Evolutionary conservation across 1,140 invertebrate genomes (phyloP).

Genomic region (Melitaea cinxia): DNA sequence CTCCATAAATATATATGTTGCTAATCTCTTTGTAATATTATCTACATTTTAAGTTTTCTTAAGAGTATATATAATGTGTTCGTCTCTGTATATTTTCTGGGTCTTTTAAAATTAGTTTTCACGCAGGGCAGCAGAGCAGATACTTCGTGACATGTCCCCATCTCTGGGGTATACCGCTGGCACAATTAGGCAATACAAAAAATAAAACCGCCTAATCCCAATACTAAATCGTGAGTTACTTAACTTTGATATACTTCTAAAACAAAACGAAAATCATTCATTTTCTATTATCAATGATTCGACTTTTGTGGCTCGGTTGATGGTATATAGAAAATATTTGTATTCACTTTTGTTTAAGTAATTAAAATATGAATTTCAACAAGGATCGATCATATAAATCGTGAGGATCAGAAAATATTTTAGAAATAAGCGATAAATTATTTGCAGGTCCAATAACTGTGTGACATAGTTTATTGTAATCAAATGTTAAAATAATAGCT

Average conservation of each 20-base stretch:
- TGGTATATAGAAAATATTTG: no score
- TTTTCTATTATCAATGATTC: no score
- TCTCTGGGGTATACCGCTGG: constrained; percentile 63
- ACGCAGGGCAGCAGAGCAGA: constrained; percentile 53
- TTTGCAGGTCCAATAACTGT: neutral
- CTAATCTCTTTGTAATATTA: no score
- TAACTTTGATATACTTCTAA: neutral
- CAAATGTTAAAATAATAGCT: neutral
- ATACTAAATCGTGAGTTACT: neutral
- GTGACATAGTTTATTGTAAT: neutral
- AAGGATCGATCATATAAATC: no score
- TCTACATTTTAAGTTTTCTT: no score
- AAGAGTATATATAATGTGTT: constrained; percentile 14
- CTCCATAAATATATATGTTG: no score
- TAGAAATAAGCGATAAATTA: neutral
- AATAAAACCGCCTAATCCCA: constrained; percentile 52
- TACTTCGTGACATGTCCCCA: constrained; percentile 67
- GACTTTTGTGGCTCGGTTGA: no score
- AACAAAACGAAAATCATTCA: neutral
- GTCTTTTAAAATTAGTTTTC: constrained; percentile 74
- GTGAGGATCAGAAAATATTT: neutral
- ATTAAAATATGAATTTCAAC: no score
- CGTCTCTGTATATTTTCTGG: constrained; percentile 65
- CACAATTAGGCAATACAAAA: constrained; percentile 67
- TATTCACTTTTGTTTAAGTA: no score